phyloP scores from a whole-genome alignment of 2,888 invertebrate genomes.

The Phania funesta region DNA sequence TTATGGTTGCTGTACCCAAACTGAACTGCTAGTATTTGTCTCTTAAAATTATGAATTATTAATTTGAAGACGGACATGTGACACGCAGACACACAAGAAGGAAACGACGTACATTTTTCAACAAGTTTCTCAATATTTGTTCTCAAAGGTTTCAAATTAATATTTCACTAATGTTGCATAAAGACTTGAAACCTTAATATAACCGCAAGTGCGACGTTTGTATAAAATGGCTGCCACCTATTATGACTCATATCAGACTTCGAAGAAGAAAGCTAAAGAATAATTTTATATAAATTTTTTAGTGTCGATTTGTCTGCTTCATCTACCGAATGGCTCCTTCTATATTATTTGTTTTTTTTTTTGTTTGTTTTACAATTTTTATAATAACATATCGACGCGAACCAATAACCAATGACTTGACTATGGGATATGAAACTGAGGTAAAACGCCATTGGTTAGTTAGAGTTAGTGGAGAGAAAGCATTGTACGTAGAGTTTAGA shows the following conservation, averaged over 20 bases:
- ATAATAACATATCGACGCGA: conserved; percentile 77
- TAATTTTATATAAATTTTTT: conserved; percentile 30
- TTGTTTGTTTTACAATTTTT: conserved; percentile 69
- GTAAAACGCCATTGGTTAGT: conserved; percentile 76
- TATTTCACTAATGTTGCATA: background rate
- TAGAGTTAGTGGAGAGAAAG: conserved; percentile 58
- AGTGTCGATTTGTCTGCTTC: conserved; percentile 52
- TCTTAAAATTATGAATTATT: too few relatives aligned
- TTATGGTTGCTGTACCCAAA: too few relatives aligned
- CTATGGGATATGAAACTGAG: conserved; percentile 71
- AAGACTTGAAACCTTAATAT: background rate
- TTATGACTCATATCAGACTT: conserved; percentile 47
- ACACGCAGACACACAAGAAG: too few relatives aligned
- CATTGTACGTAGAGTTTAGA: conserved; percentile 38
- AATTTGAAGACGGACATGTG: too few relatives aligned
- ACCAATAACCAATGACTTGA: conserved; percentile 78
- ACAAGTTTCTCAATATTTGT: too few relatives aligned
- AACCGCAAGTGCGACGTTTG: background rate
- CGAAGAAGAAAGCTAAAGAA: conserved; percentile 31
- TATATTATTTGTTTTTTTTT: conserved; percentile 33
- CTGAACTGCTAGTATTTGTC: too few relatives aligned
- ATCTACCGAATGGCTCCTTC: conserved; percentile 9
- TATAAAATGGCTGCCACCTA: conserved; percentile 59
- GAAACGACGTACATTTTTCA: too few relatives aligned
- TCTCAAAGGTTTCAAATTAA: background rate